Conservation (phyloP, 2,113 vertebrate genomes). For the Tapirus terrestris region DNA sequence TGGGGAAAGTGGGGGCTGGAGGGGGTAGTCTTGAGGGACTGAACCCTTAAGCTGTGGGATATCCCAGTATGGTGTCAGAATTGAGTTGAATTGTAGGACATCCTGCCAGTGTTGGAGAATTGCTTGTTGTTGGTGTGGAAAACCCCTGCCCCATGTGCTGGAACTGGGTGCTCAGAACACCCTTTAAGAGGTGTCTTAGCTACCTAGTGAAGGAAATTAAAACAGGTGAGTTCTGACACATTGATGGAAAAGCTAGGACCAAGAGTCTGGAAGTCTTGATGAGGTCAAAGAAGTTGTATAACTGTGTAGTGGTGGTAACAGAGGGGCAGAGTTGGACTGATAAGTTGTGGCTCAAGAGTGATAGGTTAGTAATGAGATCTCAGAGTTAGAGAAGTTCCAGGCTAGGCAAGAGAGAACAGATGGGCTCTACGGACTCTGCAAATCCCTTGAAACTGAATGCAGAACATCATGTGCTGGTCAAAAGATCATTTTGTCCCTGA, state of each 20-base stretch:
- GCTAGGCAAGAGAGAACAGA: not conserved
- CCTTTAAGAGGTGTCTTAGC: not conserved
- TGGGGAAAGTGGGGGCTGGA: no score
- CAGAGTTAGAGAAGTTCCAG: not conserved
- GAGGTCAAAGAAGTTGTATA: not conserved
- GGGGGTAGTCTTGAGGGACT: not conserved
- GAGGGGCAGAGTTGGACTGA: no score
- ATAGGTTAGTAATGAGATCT: not conserved
- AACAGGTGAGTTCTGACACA: not conserved
- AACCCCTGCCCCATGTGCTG: not conserved
- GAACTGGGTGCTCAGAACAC: not conserved
- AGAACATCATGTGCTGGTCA: not conserved
- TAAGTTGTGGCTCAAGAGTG: not conserved
- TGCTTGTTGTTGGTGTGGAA: not conserved
- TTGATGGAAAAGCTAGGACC: not conserved
- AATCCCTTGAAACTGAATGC: not conserved
- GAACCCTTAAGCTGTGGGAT: not conserved
- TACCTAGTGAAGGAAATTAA: not conserved
- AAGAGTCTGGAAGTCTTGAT: not conserved
- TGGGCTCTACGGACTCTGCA: accelerated
- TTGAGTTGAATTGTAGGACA: not conserved
- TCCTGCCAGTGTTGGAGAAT: not conserved
- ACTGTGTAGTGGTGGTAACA: not conserved
- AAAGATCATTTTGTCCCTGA: not conserved
- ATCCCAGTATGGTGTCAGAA: not conserved